A percentile compares a stretch with the other conserved stretches of the same genome.
These are phyloP conservation scores for Sthenelais limicola DNA, from an alignment of 2,888 invertebrate genomes.

Conservation along the genomic window DNA sequence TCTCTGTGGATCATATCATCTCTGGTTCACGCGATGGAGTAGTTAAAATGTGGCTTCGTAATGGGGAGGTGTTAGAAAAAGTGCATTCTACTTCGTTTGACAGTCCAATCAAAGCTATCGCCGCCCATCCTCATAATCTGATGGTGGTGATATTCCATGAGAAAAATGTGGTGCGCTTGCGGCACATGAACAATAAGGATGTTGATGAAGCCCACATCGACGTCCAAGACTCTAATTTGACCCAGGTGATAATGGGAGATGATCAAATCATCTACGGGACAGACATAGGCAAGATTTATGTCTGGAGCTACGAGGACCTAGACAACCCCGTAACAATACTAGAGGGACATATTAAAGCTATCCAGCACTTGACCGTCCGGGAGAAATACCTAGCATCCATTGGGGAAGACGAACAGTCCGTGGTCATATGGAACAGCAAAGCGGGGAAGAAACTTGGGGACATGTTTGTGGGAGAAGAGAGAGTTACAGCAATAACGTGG, in stretches of 20 bases:
- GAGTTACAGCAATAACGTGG: conserved; percentile 5
- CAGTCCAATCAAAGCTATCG: neutral
- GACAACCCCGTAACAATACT: conserved; percentile 33
- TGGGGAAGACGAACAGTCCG: conserved; percentile 3
- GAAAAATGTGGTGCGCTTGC: conserved; percentile 16
- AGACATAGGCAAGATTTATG: conserved; percentile 20
- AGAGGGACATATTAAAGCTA: neutral
- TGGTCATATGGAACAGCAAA: conserved; percentile 19
- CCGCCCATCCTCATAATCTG: conserved; percentile 24
- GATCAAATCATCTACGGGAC: conserved; percentile 32
- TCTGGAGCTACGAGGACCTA: conserved; percentile 23
- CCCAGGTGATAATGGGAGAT: conserved; percentile 1
- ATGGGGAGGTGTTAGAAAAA: conserved; percentile 9
- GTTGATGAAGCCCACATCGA: conserved; percentile 30
- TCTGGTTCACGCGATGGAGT: neutral
- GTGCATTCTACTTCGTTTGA: conserved; percentile 4
- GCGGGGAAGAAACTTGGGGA: conserved; percentile 23
- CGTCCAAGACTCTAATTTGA: conserved; percentile 28
- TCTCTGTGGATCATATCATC: neutral
- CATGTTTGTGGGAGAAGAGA: neutral
- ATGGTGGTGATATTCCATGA: conserved; percentile 17
- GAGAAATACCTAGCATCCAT: conserved; percentile 20
- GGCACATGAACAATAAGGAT: conserved; percentile 30
- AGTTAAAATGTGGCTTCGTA: conserved; percentile 22
- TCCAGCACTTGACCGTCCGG: conserved; percentile 10